phyloP scores from a whole-genome alignment of 2,888 invertebrate species.

The Morpho achilles region DNA sequence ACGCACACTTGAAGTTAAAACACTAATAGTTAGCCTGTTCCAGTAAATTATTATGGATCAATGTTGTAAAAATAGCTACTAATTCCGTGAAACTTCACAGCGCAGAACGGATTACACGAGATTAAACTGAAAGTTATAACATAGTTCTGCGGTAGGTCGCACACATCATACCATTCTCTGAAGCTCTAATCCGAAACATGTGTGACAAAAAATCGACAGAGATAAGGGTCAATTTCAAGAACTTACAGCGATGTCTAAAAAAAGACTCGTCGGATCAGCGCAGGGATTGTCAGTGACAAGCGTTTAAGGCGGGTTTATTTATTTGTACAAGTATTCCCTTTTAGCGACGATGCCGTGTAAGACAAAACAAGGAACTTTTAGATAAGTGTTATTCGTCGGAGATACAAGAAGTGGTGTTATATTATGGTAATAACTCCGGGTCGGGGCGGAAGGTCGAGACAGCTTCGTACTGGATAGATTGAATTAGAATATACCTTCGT shows the following conservation, averaged over 20 bases:
- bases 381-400: slow-evolving; percentile 61
- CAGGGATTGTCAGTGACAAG: slow-evolving; percentile 74
- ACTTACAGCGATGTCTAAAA: slow-evolving; percentile 53
- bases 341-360: slow-evolving; percentile 59
- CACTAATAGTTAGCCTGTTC: no score
- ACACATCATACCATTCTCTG: slow-evolving; percentile 56
- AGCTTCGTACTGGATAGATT: slow-evolving; percentile 57
- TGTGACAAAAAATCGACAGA: slow-evolving; percentile 66
- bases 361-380: slow-evolving; percentile 70
- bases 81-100: slow-evolving; percentile 45
- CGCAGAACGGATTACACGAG: slow-evolving; percentile 64
- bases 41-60: no score
- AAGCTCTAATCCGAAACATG: slow-evolving; percentile 75
- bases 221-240: slow-evolving; percentile 75
- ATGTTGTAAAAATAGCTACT: slow-evolving; percentile 27
- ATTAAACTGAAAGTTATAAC: slow-evolving; percentile 61
- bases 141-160: slow-evolving; percentile 71
- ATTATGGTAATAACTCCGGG: slow-evolving; percentile 65
- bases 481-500: slow-evolving; percentile 55
- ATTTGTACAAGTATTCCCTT: slow-evolving; percentile 76
- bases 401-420: slow-evolving; percentile 48
- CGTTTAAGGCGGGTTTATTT: slow-evolving; percentile 72
- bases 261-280: slow-evolving; percentile 62
- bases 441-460: slow-evolving; percentile 48
- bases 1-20: no score